These are phyloP conservation scores for Psophia crepitans DNA, from an alignment of 2,113 vertebrate genomes.

Conservation along the genomic window DNA sequence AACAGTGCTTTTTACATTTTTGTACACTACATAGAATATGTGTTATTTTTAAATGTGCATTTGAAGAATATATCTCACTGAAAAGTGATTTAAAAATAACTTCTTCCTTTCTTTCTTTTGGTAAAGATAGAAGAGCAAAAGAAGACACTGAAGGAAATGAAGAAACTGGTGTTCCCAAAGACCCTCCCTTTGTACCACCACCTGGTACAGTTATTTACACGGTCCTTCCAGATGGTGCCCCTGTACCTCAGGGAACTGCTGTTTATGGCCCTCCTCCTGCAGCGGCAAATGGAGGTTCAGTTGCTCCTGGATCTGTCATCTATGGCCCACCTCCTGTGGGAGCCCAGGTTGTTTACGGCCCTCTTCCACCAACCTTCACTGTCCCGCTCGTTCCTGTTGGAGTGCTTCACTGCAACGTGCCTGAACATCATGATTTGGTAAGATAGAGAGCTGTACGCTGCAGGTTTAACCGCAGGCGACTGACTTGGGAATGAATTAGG, in stretches of 20 bases:
- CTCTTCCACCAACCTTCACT: conserved; percentile 67
- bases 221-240: conserved; percentile 72
- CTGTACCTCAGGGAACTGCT: conserved; percentile 73
- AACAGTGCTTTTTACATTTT: background rate
- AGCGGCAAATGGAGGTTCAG: conserved; percentile 32
- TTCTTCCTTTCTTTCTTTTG: background rate
- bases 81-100: background rate
- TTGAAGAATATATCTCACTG: background rate
- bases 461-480: background rate
- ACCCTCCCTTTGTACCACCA: conserved; percentile 64
- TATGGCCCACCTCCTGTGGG: conserved; percentile 75
- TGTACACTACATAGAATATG: background rate
- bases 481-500: background rate
- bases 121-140: conserved; percentile 15
- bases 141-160: conserved; percentile 58
- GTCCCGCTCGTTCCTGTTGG: conserved; percentile 75
- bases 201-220: conserved; percentile 76
- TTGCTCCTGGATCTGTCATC: conserved; percentile 71
- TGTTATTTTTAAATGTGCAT: background rate
- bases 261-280: conserved; percentile 71
- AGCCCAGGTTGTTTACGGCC: conserved; percentile 70
- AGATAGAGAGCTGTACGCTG: background rate
- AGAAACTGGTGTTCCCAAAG: conserved; percentile 25
- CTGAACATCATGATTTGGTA: conserved; percentile 80
- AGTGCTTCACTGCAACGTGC: conserved; percentile 81